These are phyloP conservation scores for Listrodromus nycthemerus DNA, from an alignment of 2,888 invertebrate species.

Conservation along the genomic window DNA sequence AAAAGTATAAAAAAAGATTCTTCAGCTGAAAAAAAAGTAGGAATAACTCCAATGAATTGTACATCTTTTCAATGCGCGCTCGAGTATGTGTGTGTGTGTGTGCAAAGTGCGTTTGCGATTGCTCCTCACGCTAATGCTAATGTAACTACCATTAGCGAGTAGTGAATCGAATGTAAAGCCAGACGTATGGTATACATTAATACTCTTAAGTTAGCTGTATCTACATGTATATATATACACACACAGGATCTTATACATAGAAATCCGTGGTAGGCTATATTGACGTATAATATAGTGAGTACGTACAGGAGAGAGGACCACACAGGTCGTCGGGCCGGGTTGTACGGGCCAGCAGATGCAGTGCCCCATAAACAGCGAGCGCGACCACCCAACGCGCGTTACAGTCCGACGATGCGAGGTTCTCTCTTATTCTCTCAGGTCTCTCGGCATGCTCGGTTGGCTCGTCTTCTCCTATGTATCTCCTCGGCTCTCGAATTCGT, in stretches of 20 bases:
- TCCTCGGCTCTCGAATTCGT: constrained; percentile 74
- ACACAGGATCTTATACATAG: constrained; percentile 1
- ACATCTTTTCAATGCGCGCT: constrained; percentile 2
- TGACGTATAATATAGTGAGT: constrained; percentile 46
- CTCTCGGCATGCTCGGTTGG: not conserved
- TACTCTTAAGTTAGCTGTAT: constrained; percentile 31
- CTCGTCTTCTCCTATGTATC: constrained; percentile 73
- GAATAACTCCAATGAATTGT: constrained; percentile 24
- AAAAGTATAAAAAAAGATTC: constrained; percentile 11
- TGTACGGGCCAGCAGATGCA: constrained; percentile 81
- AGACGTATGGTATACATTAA: constrained; percentile 73
- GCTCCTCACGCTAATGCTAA: constrained; percentile 73
- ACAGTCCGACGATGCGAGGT: constrained; percentile 60
- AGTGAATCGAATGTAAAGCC: constrained; percentile 82
- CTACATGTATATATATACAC: constrained; percentile 16
- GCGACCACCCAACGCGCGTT: constrained; percentile 82
- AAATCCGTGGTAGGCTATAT: constrained; percentile 10
- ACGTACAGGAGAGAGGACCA: constrained; percentile 77
- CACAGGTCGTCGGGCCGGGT: constrained; percentile 79
- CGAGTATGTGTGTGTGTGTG: constrained; percentile 16
- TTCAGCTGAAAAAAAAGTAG: constrained; percentile 3
- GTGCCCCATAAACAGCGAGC: constrained; percentile 83
- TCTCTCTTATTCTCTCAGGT: not conserved
- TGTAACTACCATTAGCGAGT: constrained; percentile 81
- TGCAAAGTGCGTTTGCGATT: constrained; percentile 3